A percentile compares a stretch with the other conserved stretches of the same genome.
Conservation (phyloP, 2,888 invertebrate genomes). For the Dichetophora obliterata region DNA sequence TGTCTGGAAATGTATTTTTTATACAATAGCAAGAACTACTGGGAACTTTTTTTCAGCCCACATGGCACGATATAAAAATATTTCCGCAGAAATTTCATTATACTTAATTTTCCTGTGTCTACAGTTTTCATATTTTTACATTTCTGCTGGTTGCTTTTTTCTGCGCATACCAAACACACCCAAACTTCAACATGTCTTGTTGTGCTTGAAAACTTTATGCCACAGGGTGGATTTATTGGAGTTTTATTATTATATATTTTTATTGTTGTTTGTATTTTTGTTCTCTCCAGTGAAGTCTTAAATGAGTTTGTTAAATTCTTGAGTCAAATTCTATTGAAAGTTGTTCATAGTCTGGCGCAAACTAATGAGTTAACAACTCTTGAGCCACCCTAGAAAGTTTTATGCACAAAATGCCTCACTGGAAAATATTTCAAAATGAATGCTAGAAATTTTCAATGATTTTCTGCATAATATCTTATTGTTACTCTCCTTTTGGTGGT, state of each 20-base stretch:
- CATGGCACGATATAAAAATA: background rate
- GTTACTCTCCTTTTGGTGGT: no score
- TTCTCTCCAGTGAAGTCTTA: background rate
- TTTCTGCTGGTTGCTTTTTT: background rate
- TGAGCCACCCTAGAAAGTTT: no score
- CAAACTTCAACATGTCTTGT: background rate
- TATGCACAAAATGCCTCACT: no score
- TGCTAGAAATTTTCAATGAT: no score
- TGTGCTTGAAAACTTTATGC: background rate
- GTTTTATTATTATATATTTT: background rate
- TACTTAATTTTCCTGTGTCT: slow-evolving; percentile 4
- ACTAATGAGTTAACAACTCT: background rate
- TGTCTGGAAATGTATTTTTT: background rate
- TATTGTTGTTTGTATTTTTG: background rate
- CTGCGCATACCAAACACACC: background rate
- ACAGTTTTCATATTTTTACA: slow-evolving; percentile 2
- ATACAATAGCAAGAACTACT: background rate
- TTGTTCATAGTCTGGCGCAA: slow-evolving; percentile 9
- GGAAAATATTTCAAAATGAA: no score
- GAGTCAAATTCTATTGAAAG: slow-evolving; percentile 6
- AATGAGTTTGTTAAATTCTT: slow-evolving; percentile 27
- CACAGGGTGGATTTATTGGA: background rate
- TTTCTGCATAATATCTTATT: no score
- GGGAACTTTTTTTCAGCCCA: background rate
- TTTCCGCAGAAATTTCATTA: background rate